Conservation (phyloP, 1,140 invertebrate species). For the Apis dorsata region DNA sequence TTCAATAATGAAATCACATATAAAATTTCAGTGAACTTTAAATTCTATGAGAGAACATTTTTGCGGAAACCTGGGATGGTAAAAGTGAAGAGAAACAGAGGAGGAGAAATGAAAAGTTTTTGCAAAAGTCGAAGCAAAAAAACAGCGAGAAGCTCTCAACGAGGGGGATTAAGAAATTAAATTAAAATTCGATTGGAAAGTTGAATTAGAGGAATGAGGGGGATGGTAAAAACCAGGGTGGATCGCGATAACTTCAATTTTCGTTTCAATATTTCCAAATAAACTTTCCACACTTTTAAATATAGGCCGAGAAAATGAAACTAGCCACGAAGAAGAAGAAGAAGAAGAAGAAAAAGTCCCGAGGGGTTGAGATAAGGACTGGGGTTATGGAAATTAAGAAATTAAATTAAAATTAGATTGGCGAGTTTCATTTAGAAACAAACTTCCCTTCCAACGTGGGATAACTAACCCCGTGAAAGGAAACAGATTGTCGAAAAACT, state of each 20-base stretch:
- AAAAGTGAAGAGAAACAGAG: background rate
- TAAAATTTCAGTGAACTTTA: too few relatives aligned
- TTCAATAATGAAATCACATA: too few relatives aligned
- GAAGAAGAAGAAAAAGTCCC: background rate
- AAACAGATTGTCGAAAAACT: background rate
- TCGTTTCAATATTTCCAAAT: constrained; percentile 20
- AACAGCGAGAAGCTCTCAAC: too few relatives aligned
- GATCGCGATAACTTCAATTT: constrained; percentile 12
- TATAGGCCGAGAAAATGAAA: background rate
- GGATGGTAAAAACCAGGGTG: background rate
- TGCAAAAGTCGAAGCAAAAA: background rate
- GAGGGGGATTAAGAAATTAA: constrained; percentile 24
- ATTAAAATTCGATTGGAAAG: constrained; percentile 18
- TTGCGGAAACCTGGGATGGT: background rate
- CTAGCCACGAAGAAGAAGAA: too few relatives aligned
- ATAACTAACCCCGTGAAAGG: background rate
- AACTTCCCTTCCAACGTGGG: background rate
- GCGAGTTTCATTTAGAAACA: constrained; percentile 11
- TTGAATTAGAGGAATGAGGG: background rate
- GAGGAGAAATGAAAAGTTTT: background rate
- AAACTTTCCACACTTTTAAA: constrained; percentile 24
- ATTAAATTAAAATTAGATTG: constrained; percentile 32
- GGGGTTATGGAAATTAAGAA: constrained; percentile 34
- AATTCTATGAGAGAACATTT: background rate
- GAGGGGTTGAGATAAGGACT: background rate